A percentile compares a stretch with the other conserved stretches of the same genome.
Evolutionary conservation across 2,113 vertebrate species (phyloP).

Genomic region (Harpagus bidentatus): DNA sequence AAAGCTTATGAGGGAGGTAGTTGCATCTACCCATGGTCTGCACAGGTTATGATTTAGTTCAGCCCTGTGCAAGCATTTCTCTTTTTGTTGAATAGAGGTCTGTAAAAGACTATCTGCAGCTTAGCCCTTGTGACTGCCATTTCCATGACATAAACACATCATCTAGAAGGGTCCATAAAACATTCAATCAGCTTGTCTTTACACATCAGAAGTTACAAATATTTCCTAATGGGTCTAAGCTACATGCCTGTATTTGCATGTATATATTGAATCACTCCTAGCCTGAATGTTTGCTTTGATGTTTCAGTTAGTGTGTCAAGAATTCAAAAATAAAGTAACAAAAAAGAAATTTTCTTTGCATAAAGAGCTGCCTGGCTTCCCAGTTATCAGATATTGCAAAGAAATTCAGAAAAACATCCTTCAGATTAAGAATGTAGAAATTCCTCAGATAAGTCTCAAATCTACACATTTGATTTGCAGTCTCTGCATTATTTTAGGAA

Average conservation of each 20-base stretch:
- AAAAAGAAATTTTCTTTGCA: background rate
- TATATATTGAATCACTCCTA: background rate
- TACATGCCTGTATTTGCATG: background rate
- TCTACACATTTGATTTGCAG: background rate
- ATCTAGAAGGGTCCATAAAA: background rate
- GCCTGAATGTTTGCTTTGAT: background rate
- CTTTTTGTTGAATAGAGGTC: background rate
- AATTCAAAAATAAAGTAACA: background rate
- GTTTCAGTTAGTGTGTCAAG: background rate
- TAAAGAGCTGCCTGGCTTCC: background rate
- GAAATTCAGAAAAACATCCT: background rate
- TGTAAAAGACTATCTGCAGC: background rate
- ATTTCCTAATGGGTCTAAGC: background rate
- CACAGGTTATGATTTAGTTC: background rate
- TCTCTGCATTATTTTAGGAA: background rate
- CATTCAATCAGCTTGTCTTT: background rate
- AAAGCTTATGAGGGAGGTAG: background rate
- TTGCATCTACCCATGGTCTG: background rate
- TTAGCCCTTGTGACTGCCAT: background rate
- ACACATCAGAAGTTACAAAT: background rate
- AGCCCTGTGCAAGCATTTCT: background rate
- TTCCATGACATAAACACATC: background rate
- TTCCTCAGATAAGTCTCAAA: background rate
- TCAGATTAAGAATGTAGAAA: background rate
- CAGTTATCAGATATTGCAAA: background rate